Percentiles rank a stretch among this genome's conserved stretches.
These are phyloP conservation scores for Echinometra lucunter DNA, from an alignment of 53 echinoderm and acorn worm species.

Conservation along the genomic window DNA sequence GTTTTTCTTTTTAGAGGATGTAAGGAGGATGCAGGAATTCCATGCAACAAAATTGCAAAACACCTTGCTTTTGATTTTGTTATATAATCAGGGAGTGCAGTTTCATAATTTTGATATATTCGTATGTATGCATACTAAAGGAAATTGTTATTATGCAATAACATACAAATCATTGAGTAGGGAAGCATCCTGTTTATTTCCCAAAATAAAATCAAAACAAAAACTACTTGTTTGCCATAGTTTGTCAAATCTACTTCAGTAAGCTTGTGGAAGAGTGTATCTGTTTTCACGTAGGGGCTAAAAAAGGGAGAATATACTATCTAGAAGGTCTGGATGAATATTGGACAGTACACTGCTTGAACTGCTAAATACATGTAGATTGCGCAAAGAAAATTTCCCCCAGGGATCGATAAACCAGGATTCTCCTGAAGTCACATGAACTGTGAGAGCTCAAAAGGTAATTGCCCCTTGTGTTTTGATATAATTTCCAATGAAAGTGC, in stretches of 20 bases:
- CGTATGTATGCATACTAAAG: background rate
- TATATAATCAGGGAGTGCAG: background rate
- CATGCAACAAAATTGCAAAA: too few species aligned
- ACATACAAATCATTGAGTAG: background rate
- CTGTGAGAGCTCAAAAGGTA: background rate
- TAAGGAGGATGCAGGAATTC: background rate
- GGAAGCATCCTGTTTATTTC: background rate
- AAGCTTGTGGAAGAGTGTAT: too few species aligned
- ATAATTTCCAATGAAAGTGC: background rate
- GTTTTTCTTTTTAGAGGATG: conserved; percentile 3
- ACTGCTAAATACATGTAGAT: background rate
- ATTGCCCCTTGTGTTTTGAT: background rate
- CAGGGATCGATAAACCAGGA: background rate
- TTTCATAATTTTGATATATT: background rate
- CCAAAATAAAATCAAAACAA: background rate
- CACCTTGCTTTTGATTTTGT: background rate
- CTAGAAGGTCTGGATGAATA: background rate
- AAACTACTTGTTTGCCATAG: background rate
- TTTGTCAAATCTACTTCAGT: too few species aligned
- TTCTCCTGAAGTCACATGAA: conserved; percentile 28
- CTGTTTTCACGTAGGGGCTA: too few species aligned
- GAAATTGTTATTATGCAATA: background rate
- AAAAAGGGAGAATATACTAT: background rate
- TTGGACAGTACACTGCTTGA: background rate
- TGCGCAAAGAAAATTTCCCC: background rate